Percentiles rank a stretch among this genome's conserved stretches.
Conservation (phyloP, 2,888 invertebrate species). For the Entomobrya multifasciata region DNA sequence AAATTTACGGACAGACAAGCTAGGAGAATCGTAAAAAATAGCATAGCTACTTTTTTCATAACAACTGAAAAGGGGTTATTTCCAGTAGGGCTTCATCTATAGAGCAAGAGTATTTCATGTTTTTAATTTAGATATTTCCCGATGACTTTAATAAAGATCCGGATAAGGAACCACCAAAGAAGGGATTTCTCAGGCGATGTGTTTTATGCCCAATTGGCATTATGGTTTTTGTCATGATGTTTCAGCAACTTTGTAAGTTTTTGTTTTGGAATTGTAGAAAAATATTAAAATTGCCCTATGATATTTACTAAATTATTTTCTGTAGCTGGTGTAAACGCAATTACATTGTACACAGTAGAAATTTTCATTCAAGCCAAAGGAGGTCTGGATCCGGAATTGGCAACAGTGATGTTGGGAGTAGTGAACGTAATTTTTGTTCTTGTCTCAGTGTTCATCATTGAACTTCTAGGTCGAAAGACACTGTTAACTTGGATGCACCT, state of each 20-base stretch:
- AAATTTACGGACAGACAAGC: too few species aligned
- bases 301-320: background rate
- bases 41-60: too few species aligned
- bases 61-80: too few species aligned
- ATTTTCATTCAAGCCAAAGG: too few species aligned
- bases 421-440: slow-evolving; percentile 83
- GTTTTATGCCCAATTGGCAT: slow-evolving; percentile 88
- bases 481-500: too few species aligned
- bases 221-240: slow-evolving; percentile 89
- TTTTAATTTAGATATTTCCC: background rate
- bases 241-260: slow-evolving; percentile 89
- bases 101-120: too few species aligned
- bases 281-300: too few species aligned
- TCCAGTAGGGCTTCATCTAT: too few species aligned
- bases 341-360: slow-evolving; percentile 88
- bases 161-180: background rate
- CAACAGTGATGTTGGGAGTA: slow-evolving; percentile 84
- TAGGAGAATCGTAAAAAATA: too few species aligned
- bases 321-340: slow-evolving; percentile 85
- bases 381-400: slow-evolving; percentile 83
- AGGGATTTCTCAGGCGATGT: slow-evolving; percentile 22
- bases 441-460: too few species aligned
- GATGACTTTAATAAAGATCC: background rate
- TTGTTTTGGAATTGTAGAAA: too few species aligned
- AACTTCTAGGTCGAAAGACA: too few species aligned